These are phyloP conservation scores for Dendrolimus houi DNA, from an alignment of 2,888 invertebrate genomes.

Conservation along the genomic window DNA sequence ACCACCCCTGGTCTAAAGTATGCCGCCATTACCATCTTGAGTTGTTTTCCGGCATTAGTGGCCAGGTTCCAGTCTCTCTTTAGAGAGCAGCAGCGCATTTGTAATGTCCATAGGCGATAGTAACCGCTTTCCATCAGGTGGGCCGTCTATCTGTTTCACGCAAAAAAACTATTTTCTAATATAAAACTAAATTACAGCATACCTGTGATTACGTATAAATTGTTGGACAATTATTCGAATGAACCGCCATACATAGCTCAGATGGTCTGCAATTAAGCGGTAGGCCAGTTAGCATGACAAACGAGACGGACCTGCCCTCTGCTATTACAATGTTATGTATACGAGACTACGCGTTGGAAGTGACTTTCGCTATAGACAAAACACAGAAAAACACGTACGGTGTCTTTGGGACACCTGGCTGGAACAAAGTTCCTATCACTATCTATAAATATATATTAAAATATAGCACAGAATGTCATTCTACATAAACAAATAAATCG, in stretches of 20 bases:
- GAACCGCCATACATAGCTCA: constrained; percentile 45
- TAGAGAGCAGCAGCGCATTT: background rate
- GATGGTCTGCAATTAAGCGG: constrained; percentile 42
- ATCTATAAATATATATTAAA: too few relatives aligned
- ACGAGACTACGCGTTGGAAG: background rate
- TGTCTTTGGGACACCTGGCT: too few relatives aligned
- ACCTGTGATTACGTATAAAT: constrained; percentile 37
- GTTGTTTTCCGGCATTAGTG: background rate
- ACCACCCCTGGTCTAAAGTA: background rate
- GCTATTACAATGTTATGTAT: constrained; percentile 24
- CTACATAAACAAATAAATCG: too few relatives aligned
- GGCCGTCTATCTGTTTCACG: background rate
- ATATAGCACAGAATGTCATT: too few relatives aligned
- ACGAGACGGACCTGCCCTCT: constrained; percentile 25
- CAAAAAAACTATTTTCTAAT: background rate
- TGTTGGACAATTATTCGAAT: constrained; percentile 43
- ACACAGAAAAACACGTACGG: too few relatives aligned
- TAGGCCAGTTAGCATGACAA: constrained; percentile 50
- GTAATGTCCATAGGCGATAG: background rate
- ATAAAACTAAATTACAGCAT: background rate
- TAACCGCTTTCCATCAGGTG: background rate
- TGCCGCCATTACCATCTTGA: background rate
- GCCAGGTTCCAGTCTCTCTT: background rate
- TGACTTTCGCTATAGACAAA: too few relatives aligned
- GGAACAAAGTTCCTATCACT: too few relatives aligned